phyloP scores from a whole-genome alignment of 2,113 vertebrate species.

The Oreotrochilus melanogaster region DNA sequence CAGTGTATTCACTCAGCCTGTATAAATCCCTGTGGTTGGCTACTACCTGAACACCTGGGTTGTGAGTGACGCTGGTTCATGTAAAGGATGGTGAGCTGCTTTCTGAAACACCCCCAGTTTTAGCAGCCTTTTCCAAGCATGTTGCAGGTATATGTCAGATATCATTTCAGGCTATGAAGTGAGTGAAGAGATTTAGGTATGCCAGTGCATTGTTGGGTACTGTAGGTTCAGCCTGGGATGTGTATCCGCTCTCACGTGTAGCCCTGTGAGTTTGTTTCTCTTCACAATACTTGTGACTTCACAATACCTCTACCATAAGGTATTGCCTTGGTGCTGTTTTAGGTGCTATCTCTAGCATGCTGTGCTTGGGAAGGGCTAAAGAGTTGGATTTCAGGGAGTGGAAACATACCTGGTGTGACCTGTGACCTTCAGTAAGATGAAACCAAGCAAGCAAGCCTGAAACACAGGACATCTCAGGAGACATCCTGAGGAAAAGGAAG shows the following conservation, averaged over 20 bases:
- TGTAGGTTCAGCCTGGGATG: not conserved
- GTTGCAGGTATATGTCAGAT: not conserved
- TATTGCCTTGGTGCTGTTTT: not conserved
- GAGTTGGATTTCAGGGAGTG: not conserved
- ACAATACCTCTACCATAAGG: not conserved
- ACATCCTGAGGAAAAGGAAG: not conserved
- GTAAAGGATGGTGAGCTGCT: not conserved
- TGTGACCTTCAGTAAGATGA: not conserved
- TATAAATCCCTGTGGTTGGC: not conserved
- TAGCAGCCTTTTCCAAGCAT: not conserved
- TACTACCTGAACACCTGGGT: not conserved
- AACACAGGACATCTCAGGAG: not conserved
- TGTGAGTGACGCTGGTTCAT: not conserved
- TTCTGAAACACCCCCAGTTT: not conserved
- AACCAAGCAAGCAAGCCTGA: not conserved
- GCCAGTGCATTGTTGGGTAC: not conserved
- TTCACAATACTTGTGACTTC: not conserved
- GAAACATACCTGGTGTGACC: not conserved
- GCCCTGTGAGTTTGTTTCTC: not conserved
- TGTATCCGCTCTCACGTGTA: not conserved
- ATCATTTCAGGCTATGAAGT: not conserved
- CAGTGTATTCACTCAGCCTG: not conserved
- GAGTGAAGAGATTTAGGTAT: not conserved
- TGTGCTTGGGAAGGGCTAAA: not conserved
- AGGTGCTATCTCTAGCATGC: not conserved